Percentiles rank a stretch among this genome's conserved stretches.
These are phyloP conservation scores for Nettapus auritus DNA, from an alignment of 2,113 vertebrate species.

Conservation along the genomic window DNA sequence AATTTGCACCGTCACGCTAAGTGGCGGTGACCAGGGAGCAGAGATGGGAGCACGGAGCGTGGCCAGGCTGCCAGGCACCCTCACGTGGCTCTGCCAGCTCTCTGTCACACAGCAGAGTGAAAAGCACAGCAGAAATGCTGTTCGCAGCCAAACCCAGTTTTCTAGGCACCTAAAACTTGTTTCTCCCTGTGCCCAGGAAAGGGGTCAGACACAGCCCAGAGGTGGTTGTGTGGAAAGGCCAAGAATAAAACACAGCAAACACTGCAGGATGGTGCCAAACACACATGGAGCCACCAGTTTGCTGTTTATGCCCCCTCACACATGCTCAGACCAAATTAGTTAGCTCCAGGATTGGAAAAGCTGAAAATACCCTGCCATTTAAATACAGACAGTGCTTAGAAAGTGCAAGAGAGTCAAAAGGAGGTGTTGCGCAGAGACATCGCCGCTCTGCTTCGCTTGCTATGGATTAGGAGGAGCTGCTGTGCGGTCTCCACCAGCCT, in stretches of 20 bases:
- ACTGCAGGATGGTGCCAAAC: neutral
- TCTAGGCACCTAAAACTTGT: neutral
- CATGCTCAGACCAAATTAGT: accelerated
- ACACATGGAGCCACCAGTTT: neutral
- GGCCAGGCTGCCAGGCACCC: neutral
- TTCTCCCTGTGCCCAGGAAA: neutral
- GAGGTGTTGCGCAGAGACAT: accelerated
- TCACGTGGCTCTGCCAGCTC: neutral
- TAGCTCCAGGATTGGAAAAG: neutral
- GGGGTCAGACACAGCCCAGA: neutral
- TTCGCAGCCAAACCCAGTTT: neutral
- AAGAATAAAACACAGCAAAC: neutral
- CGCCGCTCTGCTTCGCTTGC: neutral
- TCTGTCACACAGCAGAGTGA: neutral
- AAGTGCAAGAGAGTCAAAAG: neutral
- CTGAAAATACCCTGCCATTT: neutral
- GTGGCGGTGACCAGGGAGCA: constrained; percentile 15
- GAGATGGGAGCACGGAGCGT: neutral
- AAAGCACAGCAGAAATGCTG: neutral
- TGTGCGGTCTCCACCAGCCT: neutral
- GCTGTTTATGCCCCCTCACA: neutral
- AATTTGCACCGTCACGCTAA: constrained; percentile 65
- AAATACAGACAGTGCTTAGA: neutral
- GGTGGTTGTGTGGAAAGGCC: neutral
- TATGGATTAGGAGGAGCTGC: neutral